Percentiles rank a stretch among this genome's conserved stretches.
phyloP scores from a whole-genome alignment of 2,888 invertebrate genomes.

The Torymus auratus region DNA sequence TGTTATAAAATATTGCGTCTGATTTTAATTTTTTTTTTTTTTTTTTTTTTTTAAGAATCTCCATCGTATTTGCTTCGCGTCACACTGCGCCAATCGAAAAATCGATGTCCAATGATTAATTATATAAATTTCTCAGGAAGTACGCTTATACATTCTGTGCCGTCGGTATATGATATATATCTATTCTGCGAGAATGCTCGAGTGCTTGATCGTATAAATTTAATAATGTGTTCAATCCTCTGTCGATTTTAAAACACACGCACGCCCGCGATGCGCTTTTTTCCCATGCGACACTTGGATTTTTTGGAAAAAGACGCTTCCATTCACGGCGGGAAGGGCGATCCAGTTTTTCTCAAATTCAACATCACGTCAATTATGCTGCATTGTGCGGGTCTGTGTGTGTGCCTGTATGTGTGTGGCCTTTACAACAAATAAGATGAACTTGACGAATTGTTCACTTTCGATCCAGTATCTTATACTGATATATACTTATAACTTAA shows the following conservation, averaged over 20 bases:
- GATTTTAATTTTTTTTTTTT: conserved; percentile 13
- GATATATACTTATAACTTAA: conserved; percentile 9
- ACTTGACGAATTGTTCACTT: not conserved
- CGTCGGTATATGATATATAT: too few species aligned
- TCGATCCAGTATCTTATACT: conserved; percentile 1
- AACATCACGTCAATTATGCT: conserved; percentile 26
- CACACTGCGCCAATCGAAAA: conserved; percentile 37
- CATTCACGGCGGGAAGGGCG: too few species aligned
- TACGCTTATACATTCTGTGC: conserved; percentile 30
- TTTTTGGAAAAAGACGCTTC: too few species aligned
- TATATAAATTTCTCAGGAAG: conserved; percentile 42
- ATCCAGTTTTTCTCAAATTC: too few species aligned
- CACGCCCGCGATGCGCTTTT: too few species aligned
- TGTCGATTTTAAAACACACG: too few species aligned
- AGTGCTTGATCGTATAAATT: too few species aligned
- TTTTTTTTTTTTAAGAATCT: conserved; percentile 27
- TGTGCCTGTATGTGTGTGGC: too few species aligned
- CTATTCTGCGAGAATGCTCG: too few species aligned
- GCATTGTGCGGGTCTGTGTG: too few species aligned
- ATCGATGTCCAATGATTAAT: conserved; percentile 44
- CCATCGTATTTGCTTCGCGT: conserved; percentile 49
- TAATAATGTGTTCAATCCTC: too few species aligned
- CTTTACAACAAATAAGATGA: conserved; percentile 1
- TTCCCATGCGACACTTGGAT: too few species aligned
- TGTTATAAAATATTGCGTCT: conserved; percentile 25